Conservation (phyloP, 1,140 invertebrate species). For the Palaemon carinicauda region DNA sequence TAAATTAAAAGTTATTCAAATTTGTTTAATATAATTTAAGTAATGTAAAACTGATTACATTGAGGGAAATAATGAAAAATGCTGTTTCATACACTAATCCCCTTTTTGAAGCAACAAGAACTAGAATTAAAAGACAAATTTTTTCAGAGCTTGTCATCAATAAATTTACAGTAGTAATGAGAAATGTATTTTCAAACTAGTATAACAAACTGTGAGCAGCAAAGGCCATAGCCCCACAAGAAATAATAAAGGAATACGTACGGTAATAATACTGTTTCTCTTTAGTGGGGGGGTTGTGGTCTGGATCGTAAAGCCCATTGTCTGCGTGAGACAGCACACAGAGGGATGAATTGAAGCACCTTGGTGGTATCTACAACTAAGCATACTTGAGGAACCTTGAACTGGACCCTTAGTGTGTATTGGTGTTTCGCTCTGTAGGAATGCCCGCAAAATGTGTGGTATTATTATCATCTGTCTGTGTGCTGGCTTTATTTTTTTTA, state of each 20-base stretch:
- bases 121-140: no score
- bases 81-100: no score
- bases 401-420: neutral
- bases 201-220: neutral
- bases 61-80: no score
- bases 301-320: conserved; percentile 7
- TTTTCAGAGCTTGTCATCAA: no score
- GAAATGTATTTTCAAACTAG: no score
- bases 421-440: neutral
- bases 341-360: conserved; percentile 1
- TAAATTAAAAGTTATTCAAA: no score
- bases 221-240: neutral
- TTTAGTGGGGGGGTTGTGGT: neutral
- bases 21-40: no score
- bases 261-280: no score
- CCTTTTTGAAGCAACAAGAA: no score
- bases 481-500: conserved; percentile 1
- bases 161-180: no score
- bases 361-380: neutral
- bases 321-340: conserved; percentile 20
- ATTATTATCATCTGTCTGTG: conserved; percentile 15
- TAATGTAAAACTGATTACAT: no score
- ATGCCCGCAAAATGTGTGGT: neutral
- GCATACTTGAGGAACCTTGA: neutral
- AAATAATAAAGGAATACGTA: neutral